A percentile compares a stretch with the other conserved stretches of the same genome.
Evolutionary conservation across 2,113 vertebrate genomes (phyloP).

Genomic region (Coptodon bakossiorum): DNA sequence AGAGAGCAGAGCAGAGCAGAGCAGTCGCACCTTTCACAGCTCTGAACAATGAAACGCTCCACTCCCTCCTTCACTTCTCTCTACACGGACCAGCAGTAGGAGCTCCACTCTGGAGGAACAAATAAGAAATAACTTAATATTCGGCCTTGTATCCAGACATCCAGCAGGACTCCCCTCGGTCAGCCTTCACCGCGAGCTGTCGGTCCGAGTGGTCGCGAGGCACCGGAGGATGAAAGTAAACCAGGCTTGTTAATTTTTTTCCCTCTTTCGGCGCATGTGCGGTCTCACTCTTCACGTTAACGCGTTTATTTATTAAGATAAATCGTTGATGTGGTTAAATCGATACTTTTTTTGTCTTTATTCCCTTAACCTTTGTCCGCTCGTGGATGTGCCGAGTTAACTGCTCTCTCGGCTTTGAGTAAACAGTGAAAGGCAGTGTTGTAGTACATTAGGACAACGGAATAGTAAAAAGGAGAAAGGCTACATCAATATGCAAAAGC

Average conservation of each 20-base stretch:
- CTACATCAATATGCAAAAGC: not conserved
- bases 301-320: not conserved
- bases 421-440: not conserved
- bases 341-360: not conserved
- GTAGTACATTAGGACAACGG: not conserved
- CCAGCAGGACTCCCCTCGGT: not conserved
- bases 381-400: not conserved
- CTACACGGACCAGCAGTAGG: not conserved
- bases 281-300: not conserved
- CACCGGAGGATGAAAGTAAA: constrained; percentile 10
- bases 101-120: not conserved
- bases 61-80: not conserved
- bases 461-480: not conserved
- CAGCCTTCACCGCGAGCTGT: not conserved
- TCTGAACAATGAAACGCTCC: not conserved
- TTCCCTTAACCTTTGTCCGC: not conserved
- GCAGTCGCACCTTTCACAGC: constrained; percentile 27
- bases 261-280: not conserved
- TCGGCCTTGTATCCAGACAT: not conserved
- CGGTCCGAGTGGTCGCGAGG: not conserved
- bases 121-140: not conserved
- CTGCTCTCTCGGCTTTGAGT: not conserved
- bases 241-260: not conserved
- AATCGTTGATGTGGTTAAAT: not conserved
- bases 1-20: not conserved